Base-by-base conservation (phyloP, 2,797 vertebrate species). In the Mionectes olivaceus region DNA sequence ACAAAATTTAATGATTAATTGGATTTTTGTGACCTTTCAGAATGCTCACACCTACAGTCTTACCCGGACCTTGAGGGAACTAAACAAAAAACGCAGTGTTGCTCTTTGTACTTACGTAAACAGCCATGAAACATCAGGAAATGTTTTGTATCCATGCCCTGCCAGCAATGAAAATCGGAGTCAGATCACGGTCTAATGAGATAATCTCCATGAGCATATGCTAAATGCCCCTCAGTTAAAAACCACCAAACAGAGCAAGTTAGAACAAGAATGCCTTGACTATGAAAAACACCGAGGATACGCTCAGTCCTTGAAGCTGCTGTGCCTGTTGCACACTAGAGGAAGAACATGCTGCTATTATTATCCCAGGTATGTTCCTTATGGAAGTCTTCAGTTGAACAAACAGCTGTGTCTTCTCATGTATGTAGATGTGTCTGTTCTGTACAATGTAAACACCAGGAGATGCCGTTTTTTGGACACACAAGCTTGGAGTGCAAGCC, bases 331-430 rank as follows among this genome's bases (percentile, higher is more conserved):
- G 60, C 60, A 80, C 21, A 14, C 25, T 47, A 80, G 59, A 14
- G 7, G 52, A 71, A 75, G 43, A 69, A 55, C 7, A 21, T 10
- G 11, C 46, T 81, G 10, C 39, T 68, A 32, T 39, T 32, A 7
- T 8, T 15, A 19, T 12, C 50, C 57, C 3, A 19, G 43, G 10
- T 24, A 28, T 0, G 0, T 21, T 86, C 25, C 35, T 50, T 11
- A 19, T 2, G 6, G 28, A 50, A 57, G 25, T 57, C 44, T 64
- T 11, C 50, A 8, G 5, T 0, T 43, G 68, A 76, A 52, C 12
- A 9, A 59, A 24, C 8, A 79, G 61, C 13, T 32, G 9, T 28
- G 30, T 18, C 53, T 56, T 52, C 41, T 50, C 30, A 11, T 0
- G 0, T 6, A 19, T 3, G 15, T 9, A 15, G 19, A 27, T 19